Conservation (phyloP, 2,797 vertebrate species). For the Cynopterus sphinx region DNA sequence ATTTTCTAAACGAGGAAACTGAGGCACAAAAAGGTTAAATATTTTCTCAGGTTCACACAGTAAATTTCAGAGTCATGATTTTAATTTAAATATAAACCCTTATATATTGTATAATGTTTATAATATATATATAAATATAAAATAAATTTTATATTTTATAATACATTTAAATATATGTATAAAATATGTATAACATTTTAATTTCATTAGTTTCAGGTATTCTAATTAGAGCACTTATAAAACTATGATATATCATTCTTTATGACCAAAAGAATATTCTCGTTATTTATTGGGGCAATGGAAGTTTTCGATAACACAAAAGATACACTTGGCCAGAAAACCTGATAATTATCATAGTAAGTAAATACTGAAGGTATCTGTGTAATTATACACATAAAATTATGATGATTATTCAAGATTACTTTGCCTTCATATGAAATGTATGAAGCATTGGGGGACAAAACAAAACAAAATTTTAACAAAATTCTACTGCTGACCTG, state of each 20-base stretch:
- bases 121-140: neutral
- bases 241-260: neutral
- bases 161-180: too few relatives aligned
- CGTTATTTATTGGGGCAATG: neutral
- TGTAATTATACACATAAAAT: constrained; percentile 5
- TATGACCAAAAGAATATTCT: neutral
- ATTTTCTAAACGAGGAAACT: constrained; percentile 35
- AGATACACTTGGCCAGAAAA: neutral
- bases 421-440: neutral
- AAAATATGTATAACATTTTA: too few relatives aligned
- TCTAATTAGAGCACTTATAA: neutral
- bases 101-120: neutral
- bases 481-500: neutral
- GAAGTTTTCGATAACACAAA: neutral
- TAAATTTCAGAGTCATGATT: constrained; percentile 9
- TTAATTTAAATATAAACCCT: neutral
- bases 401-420: neutral
- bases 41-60: neutral
- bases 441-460: neutral
- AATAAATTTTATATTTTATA: neutral
- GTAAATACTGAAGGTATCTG: neutral
- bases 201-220: neutral
- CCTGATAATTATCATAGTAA: neutral
- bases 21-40: neutral
- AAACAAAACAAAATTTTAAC: neutral